Evolutionary conservation across 2,888 invertebrate species (phyloP), one percentile per base, ranked within the genome.

Genomic region (Ommatoiulus sabulosus): DNA sequence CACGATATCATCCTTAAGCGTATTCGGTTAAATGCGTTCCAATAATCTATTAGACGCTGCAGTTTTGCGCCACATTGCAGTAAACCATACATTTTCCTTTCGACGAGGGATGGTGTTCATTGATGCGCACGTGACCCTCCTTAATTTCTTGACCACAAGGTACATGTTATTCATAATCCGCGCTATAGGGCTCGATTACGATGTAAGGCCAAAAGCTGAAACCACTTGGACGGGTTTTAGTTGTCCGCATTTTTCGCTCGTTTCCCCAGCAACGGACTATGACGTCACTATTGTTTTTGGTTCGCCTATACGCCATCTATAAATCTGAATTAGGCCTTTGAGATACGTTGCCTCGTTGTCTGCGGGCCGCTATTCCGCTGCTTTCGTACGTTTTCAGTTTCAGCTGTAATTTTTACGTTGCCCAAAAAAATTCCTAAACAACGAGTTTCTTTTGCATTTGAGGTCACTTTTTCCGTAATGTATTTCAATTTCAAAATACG

Each of bases 81-180:
- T 10, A 24, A 72, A 72, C 24, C 20, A 72, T 72, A 24, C 24
- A 63, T 20, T 63, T 20, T 63, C 20, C 3, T 63, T 63, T 63
- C 4, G 10, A 72, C 24, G 4, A n/a, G 5, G 10, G 72, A 24
- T 24, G 7, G 12, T 72, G 24, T 72, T 72, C 72, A 72, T 72
- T 24, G 8, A 24, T n/a, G 72, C 10, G 24, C 72, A 8, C 72
- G 24, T 24, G 63, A 63, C 72, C 72, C 72, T 24, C 72, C 24
- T 72, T 72, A 72, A 72, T 72, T 72, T 72, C 72, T 72, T 72
- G 72, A 72, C 72, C 72, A 72, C 72, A 24, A 20, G 24, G 72
- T 72, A 72, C n/a, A 72, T 72, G 24, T 72, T 35, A 72, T 72
- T 72, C 72, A 72, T 72, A 72, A 72, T 72, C 72, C 72, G 20